Evolutionary conservation across 2,888 invertebrate genomes (phyloP), one percentile per base, ranked within the genome.

Genomic region (Spicauda simplicius): DNA sequence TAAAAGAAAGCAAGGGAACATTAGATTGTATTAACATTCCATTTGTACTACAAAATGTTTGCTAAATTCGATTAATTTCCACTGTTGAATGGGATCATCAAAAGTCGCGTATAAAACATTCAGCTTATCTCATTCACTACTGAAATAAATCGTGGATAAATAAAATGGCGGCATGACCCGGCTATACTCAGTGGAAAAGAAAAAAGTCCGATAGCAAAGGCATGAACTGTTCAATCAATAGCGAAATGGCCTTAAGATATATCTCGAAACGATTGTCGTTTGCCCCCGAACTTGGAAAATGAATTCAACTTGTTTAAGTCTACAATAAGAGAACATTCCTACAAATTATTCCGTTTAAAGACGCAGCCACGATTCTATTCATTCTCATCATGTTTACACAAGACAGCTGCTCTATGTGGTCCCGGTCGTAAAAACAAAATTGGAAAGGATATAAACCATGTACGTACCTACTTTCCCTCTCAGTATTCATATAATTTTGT

Each of bases 311-410:
- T n/a, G n/a, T n/a, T n/a, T n/a, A n/a, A 45, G 20, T n/a, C 20
- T 16, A 58, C 14, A 50, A 25, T 30, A 25, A 20, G 50, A 59
- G 16, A 33, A 53, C 58, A 37, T 65, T 66, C 56, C 53, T 58
- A 53, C 58, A 78, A 77, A 80, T 56, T 69, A 68, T 70, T 73
- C 73, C 71, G 74, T 72, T 78, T 79, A 82, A 80, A 80, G 80
- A 82, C 25, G 80, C 80, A 74, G 76, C 77, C 79, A 73, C 77
- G 80, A 25, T 79, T 82, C 81, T 75, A 78, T 82, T 83, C 84
- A 86, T 87, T 87, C 85, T 85, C 85, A 88, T 88, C 86, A 80
- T 87, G 86, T 91, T 88, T 89, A 90, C 85, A 82, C 77, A 80
- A 76, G 79, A 81, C 89, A 89, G 86, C 84, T 88, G 88, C 81